Base-by-base conservation (phyloP, 1,140 invertebrate species). In the Drosophila pseudoananassae region DNA sequence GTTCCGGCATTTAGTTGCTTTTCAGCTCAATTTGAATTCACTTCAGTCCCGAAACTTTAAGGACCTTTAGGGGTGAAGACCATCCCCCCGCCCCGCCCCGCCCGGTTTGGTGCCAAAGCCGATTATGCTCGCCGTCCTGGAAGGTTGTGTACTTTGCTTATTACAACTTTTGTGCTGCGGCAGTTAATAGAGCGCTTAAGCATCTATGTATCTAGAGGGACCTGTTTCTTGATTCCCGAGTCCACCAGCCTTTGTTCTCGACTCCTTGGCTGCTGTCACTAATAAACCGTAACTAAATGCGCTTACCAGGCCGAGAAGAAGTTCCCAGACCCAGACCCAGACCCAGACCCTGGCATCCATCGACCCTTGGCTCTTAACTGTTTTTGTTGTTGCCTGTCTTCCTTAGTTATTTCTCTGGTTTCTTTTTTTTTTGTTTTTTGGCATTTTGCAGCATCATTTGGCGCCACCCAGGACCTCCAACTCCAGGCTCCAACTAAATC, bases 261-360 rank as follows among this genome's bases (percentile, higher is more conserved):
- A n/a, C 47, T 56, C 47, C 23, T 40, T 31, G 27, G 50, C 53
- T 40, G 63, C 63, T 61, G 58, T 49, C 71, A 56, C 53, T 71
- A 58, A 76, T 72, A 63, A 66, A 57, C 58, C 70, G 69, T 79
- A 74, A 72, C 80, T 79, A 84, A 84, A 84, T 72, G 72, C 73
- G 66, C 69, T 57, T 54, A 61, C 46, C 46, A 43, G 60, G 52
- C 25, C 46, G 9, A 45, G 27, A 40, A 33, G 54, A 25, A 46
- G 25, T 60, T 3, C n/a, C 45, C 36, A 27, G 14, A 12, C 31
- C 9, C 12, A 4, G 43, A 0, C 43, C 25, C 10, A 36, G 25
- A 6, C 25, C 25, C 10, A 4, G 33, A 36, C 4, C 38, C 45
- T 52, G 38, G n/a, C n/a, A n/a, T n/a, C n/a, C n/a, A n/a, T n/a